phyloP scores from a whole-genome alignment of 2,797 vertebrate species.

The Xerus rutilus region DNA sequence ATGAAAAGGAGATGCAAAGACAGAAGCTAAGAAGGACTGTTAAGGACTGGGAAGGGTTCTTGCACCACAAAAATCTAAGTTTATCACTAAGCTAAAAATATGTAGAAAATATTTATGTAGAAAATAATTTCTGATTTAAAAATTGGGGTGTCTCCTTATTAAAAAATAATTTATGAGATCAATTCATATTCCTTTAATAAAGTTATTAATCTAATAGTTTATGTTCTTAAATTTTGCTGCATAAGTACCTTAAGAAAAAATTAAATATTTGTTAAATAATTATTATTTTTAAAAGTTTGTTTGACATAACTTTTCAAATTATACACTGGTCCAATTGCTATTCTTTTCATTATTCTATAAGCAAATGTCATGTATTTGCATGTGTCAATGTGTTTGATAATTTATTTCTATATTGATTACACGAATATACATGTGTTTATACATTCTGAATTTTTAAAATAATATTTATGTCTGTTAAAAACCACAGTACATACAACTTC shows the following conservation, averaged over 20 bases:
- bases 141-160: background rate
- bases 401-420: background rate
- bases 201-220: background rate
- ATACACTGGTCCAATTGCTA: background rate
- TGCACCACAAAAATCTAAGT: background rate
- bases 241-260: background rate
- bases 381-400: background rate
- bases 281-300: background rate
- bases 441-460: background rate
- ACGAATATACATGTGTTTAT: too few species aligned
- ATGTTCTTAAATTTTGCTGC: background rate
- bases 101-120: background rate
- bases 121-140: background rate
- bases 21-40: too few species aligned
- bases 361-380: background rate
- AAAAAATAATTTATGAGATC: background rate
- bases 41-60: background rate
- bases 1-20: background rate
- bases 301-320: background rate
- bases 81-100: background rate
- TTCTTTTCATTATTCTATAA: background rate
- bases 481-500: background rate
- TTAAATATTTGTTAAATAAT: background rate
- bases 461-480: conserved; percentile 46
- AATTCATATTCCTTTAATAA: background rate